A percentile compares a stretch with the other conserved stretches of the same genome.
Conservation (phyloP, 2,888 invertebrate species). For the Athrips mouffetella region DNA sequence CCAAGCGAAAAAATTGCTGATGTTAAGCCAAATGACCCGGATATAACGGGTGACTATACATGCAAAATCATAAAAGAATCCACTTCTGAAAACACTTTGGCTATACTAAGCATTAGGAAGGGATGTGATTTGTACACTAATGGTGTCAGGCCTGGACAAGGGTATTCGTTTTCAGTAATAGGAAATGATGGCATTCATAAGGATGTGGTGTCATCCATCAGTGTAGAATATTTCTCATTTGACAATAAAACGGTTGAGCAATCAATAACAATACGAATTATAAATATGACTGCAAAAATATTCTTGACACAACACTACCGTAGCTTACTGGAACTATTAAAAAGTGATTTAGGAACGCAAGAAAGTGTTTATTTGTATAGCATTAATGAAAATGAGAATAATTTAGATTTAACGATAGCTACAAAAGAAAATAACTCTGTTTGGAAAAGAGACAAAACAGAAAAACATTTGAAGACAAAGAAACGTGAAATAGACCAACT, state of each 20-base stretch:
- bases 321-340: constrained; percentile 84
- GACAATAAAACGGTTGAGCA: constrained; percentile 90
- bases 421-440: constrained; percentile 79
- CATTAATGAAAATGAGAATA: constrained; percentile 81
- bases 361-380: constrained; percentile 85
- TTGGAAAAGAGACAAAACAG: constrained; percentile 81
- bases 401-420: constrained; percentile 85
- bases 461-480: constrained; percentile 82
- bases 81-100: constrained; percentile 76
- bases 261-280: constrained; percentile 86
- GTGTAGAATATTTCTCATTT: constrained; percentile 88
- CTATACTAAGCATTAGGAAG: constrained; percentile 83
- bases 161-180: constrained; percentile 87
- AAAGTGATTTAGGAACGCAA: constrained; percentile 80
- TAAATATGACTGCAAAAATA: constrained; percentile 83
- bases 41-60: constrained; percentile 91
- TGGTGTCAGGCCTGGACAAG: constrained; percentile 83
- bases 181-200: constrained; percentile 94
- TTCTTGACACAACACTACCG: constrained; percentile 89
- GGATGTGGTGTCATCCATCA: constrained; percentile 91
- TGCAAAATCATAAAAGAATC: constrained; percentile 88
- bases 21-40: constrained; percentile 94
- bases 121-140: constrained; percentile 90
- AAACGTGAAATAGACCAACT: constrained; percentile 80
- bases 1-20: constrained; percentile 92